phyloP scores from a whole-genome alignment of 2,888 invertebrate genomes.

The Drosophila incognita region DNA sequence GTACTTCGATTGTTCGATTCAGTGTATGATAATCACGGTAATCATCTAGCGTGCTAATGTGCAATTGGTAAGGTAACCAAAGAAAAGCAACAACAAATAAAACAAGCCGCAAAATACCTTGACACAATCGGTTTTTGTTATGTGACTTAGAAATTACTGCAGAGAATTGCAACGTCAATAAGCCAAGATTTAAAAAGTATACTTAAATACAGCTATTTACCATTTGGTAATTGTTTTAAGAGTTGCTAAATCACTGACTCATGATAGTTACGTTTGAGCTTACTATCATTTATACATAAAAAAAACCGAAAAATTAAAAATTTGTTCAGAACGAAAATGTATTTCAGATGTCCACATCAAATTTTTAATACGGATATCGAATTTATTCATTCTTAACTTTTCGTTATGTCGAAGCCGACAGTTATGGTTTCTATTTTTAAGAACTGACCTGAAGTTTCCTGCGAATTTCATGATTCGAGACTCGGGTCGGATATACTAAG shows the following conservation, averaged over 20 bases:
- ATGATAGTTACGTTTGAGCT: background rate
- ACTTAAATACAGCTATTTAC: constrained; percentile 31
- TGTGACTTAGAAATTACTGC: constrained; percentile 23
- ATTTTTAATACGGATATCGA: background rate
- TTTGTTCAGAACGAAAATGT: background rate
- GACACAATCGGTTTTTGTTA: constrained; percentile 54
- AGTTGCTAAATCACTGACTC: background rate
- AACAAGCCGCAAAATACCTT: constrained; percentile 57
- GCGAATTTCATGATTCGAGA: background rate
- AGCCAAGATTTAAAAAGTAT: constrained; percentile 27
- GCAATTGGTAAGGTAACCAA: constrained; percentile 35
- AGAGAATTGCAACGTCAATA: constrained; percentile 42
- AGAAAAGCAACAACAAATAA: constrained; percentile 13
- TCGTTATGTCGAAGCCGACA: background rate
- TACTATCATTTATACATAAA: background rate
- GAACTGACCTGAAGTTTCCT: background rate
- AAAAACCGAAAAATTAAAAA: background rate
- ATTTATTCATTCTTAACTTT: background rate
- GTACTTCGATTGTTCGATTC: constrained; percentile 42
- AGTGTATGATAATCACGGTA: constrained; percentile 49
- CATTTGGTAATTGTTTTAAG: constrained; percentile 43
- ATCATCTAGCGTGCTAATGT: constrained; percentile 55
- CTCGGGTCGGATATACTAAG: background rate
- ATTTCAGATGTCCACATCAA: background rate
- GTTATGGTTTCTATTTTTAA: too few relatives aligned